Conservation (phyloP, 2,888 invertebrate species). For the Brassicogethes aeneus region DNA sequence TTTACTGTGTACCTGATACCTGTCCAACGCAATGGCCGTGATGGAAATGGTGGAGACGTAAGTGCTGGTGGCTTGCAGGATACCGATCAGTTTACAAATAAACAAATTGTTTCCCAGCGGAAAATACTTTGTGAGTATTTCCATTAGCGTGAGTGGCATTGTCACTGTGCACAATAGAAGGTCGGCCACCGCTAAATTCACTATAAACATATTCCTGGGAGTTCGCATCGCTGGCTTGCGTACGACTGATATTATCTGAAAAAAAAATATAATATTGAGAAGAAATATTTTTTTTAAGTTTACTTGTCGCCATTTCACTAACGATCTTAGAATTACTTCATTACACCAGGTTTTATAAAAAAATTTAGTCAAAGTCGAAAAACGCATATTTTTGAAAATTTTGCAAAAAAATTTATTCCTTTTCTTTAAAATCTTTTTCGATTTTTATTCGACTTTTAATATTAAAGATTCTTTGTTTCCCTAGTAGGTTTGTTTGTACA, state of each 20-base stretch:
- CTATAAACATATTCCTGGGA: constrained; percentile 87
- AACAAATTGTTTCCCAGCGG: constrained; percentile 70
- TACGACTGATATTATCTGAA: constrained; percentile 53
- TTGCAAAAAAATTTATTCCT: constrained; percentile 9
- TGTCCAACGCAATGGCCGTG: constrained; percentile 80
- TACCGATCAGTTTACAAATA: constrained; percentile 78
- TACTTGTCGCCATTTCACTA: constrained; percentile 2
- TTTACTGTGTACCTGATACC: constrained; percentile 82
- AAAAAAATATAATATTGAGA: constrained; percentile 20
- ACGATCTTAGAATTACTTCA: constrained; percentile 7
- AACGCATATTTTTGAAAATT: constrained; percentile 7
- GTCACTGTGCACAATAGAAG: constrained; percentile 80
- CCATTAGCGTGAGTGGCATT: constrained; percentile 83
- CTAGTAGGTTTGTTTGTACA: too few relatives aligned
- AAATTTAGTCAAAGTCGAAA: too few relatives aligned
- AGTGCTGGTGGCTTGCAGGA: constrained; percentile 81
- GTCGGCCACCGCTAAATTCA: constrained; percentile 81
- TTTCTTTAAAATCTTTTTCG: too few relatives aligned
- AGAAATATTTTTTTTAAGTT: too few relatives aligned
- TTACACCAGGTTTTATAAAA: constrained; percentile 5
- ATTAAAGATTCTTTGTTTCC: too few relatives aligned
- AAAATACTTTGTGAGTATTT: constrained; percentile 79
- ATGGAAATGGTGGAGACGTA: constrained; percentile 92
- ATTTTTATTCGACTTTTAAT: too few relatives aligned
- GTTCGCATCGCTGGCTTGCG: constrained; percentile 85